Percentiles rank a stretch among this genome's conserved stretches.
These are phyloP conservation scores for Colaptes auratus DNA, from an alignment of 2,113 vertebrate genomes.

Conservation along the genomic window DNA sequence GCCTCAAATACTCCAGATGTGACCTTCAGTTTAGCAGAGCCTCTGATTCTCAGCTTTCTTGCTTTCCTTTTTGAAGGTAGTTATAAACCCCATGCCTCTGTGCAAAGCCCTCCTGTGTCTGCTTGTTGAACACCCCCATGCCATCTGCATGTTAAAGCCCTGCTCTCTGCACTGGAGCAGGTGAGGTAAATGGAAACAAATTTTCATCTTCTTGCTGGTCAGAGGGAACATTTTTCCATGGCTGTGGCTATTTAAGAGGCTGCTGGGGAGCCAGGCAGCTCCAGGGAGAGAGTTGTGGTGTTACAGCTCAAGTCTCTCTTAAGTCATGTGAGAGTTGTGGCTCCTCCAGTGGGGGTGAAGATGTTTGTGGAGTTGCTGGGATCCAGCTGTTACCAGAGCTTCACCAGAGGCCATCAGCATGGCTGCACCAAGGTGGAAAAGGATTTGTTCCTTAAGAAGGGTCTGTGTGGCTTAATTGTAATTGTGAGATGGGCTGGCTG, in stretches of 20 bases:
- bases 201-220: neutral
- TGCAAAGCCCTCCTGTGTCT: neutral
- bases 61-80: neutral
- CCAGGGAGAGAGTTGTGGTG: neutral
- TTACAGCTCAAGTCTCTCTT: neutral
- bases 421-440: neutral
- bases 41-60: fast-evolving
- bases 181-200: neutral
- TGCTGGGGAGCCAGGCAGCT: neutral
- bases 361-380: neutral
- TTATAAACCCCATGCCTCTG: neutral
- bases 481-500: neutral
- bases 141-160: neutral
- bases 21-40: neutral
- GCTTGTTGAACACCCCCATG: neutral
- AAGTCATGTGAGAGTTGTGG: neutral
- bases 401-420: neutral
- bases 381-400: neutral
- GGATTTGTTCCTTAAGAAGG: neutral
- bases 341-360: neutral
- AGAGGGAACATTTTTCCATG: neutral
- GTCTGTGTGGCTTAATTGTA: neutral
- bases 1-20: too few relatives aligned
- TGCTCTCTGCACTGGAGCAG: neutral
- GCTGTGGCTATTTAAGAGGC: neutral